Evolutionary conservation across 2,113 vertebrate genomes (phyloP).

Genomic region (Climacteris rufus): DNA sequence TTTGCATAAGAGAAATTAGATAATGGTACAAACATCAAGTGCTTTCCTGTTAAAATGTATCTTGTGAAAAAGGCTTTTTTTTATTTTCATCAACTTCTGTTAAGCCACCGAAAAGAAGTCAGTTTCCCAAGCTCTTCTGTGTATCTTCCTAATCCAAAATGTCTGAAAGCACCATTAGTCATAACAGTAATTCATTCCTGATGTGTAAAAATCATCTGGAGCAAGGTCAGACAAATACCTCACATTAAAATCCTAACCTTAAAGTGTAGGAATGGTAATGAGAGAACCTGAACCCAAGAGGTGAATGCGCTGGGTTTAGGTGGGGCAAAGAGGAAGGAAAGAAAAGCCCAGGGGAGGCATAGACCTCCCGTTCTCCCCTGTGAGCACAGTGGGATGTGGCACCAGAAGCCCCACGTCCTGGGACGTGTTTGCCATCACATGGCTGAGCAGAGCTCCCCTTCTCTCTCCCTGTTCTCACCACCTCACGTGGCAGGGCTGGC

Average conservation of each 20-base stretch:
- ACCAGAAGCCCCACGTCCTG: accelerated
- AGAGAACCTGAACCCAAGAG: not conserved
- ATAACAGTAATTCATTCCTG: not conserved
- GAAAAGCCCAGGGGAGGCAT: not conserved
- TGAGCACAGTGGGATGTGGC: not conserved
- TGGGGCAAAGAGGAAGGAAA: not conserved
- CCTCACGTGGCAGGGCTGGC: not conserved
- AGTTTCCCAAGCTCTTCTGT: not conserved
- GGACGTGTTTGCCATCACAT: accelerated
- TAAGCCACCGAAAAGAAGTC: not conserved
- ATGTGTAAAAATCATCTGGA: not conserved
- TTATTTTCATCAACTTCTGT: not conserved
- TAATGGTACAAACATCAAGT: not conserved
- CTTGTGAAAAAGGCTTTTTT: not conserved
- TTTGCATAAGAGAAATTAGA: not conserved
- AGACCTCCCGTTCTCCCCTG: not conserved
- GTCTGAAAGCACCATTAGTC: not conserved
- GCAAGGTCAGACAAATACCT: not conserved
- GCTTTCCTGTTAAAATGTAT: not conserved
- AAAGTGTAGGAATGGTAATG: not conserved
- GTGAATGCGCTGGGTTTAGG: not conserved
- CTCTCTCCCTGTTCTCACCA: not conserved
- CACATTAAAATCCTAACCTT: not conserved
- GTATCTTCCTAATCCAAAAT: not conserved
- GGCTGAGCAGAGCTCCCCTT: not conserved